These are phyloP conservation scores for Monochamus alternatus DNA, from an alignment of 2,888 invertebrate species.

Conservation along the genomic window DNA sequence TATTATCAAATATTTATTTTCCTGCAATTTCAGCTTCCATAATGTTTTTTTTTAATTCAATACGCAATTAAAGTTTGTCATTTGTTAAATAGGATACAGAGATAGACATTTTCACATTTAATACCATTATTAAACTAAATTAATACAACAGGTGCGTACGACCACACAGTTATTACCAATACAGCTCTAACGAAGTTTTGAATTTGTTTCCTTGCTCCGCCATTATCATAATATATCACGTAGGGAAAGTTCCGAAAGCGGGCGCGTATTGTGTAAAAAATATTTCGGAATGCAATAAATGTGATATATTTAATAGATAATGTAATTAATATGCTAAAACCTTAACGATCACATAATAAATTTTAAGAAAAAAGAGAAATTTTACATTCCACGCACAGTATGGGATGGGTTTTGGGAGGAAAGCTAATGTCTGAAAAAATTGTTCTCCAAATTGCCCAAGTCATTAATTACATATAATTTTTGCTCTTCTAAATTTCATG, in stretches of 20 bases:
- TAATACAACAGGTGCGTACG: background rate
- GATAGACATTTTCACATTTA: too few species aligned
- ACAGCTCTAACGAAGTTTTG: background rate
- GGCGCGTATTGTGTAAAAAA: background rate
- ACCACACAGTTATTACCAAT: background rate
- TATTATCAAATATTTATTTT: too few species aligned
- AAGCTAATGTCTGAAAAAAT: background rate
- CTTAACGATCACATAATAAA: slow-evolving; percentile 9
- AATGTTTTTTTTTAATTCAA: too few species aligned
- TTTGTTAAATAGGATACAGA: too few species aligned
- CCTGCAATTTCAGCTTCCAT: too few species aligned
- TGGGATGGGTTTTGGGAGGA: background rate
- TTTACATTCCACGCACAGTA: background rate
- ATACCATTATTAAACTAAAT: too few species aligned
- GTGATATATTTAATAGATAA: slow-evolving; percentile 4
- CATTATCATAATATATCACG: slow-evolving; percentile 18
- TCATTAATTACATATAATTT: background rate
- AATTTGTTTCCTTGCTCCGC: background rate
- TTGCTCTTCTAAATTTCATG: background rate
- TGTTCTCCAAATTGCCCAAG: background rate
- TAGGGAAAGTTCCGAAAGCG: slow-evolving; percentile 9
- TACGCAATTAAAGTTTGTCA: too few species aligned
- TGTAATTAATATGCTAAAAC: slow-evolving; percentile 15
- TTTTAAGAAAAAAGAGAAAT: slow-evolving; percentile 9
- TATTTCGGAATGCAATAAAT: slow-evolving; percentile 12